These are phyloP conservation scores for Drosophila nigritarsus DNA, from an alignment of 2,888 invertebrate species.

Conservation along the genomic window DNA sequence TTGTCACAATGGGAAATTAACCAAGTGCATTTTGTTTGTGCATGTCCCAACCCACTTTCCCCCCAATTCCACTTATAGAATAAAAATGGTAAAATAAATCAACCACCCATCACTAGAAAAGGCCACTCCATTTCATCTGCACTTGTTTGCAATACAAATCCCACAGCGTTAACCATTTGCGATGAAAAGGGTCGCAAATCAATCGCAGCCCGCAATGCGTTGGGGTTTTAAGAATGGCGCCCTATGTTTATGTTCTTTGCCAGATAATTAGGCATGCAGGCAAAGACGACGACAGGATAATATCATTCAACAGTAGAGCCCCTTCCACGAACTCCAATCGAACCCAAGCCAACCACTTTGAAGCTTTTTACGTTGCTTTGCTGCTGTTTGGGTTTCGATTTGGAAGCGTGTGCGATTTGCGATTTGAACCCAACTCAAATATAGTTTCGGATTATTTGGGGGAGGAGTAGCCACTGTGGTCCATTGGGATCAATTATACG, in stretches of 20 bases:
- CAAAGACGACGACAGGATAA: conserved; percentile 54
- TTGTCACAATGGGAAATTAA: conserved; percentile 82
- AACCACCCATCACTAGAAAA: conserved; percentile 35
- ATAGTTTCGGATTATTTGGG: conserved; percentile 46
- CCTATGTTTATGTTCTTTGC: conserved; percentile 67
- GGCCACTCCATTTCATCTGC: conserved; percentile 39
- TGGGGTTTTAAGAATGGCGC: conserved; percentile 23
- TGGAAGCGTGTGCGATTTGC: conserved; percentile 22
- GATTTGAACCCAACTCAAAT: conserved; percentile 75
- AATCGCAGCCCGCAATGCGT: conserved; percentile 57
- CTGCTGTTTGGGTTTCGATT: conserved; percentile 55
- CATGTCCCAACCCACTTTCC: conserved; percentile 31
- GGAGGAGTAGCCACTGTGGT: conserved; percentile 38
- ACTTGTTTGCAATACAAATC: conserved; percentile 48
- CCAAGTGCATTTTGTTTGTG: conserved; percentile 81
- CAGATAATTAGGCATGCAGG: conserved; percentile 76
- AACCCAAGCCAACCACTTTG: conserved; percentile 36
- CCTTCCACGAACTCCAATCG: not conserved
- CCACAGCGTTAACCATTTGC: conserved; percentile 13
- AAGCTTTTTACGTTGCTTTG: conserved; percentile 67
- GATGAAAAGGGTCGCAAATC: conserved; percentile 70
- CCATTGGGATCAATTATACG: conserved; percentile 79
- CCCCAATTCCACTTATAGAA: not conserved
- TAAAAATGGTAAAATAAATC: conserved; percentile 63
- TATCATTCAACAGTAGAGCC: conserved; percentile 17